Percentiles rank a stretch among this genome's conserved stretches.
Conservation (phyloP, 2,113 vertebrate genomes). For the Campylorhamphus procurvoides region DNA sequence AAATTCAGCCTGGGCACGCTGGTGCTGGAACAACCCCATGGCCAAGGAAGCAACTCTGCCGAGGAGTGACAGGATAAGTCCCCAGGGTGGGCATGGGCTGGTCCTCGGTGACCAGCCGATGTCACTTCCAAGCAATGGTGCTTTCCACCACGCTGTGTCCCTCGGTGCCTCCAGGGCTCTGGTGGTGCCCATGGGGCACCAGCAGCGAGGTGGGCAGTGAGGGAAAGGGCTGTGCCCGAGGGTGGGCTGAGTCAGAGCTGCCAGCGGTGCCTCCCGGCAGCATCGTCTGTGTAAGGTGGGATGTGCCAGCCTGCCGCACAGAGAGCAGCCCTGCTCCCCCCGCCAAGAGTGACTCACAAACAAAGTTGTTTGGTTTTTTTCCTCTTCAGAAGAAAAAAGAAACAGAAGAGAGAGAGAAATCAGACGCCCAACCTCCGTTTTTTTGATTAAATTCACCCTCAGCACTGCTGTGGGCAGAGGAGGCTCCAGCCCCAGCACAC, state of each 20-base stretch:
- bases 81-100: neutral
- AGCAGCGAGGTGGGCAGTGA: neutral
- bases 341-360: conserved; percentile 30
- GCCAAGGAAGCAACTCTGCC: neutral
- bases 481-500: neutral
- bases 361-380: neutral
- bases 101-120: neutral
- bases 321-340: neutral
- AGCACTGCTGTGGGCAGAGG: neutral
- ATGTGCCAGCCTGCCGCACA: neutral
- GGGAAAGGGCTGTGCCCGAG: neutral
- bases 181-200: fast-evolving
- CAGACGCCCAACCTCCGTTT: neutral
- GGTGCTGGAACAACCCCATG: fast-evolving
- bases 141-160: neutral
- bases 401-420: neutral
- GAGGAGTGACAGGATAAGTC: fast-evolving
- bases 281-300: neutral
- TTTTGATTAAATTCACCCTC: neutral
- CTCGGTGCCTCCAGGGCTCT: neutral
- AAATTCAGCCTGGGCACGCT: fast-evolving
- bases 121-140: fast-evolving
- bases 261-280: neutral
- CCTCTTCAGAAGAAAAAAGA: neutral
- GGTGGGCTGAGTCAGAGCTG: neutral